These are phyloP conservation scores for Theristus sp. DNA, from an alignment of 2,888 invertebrate species.

Conservation along the genomic window DNA sequence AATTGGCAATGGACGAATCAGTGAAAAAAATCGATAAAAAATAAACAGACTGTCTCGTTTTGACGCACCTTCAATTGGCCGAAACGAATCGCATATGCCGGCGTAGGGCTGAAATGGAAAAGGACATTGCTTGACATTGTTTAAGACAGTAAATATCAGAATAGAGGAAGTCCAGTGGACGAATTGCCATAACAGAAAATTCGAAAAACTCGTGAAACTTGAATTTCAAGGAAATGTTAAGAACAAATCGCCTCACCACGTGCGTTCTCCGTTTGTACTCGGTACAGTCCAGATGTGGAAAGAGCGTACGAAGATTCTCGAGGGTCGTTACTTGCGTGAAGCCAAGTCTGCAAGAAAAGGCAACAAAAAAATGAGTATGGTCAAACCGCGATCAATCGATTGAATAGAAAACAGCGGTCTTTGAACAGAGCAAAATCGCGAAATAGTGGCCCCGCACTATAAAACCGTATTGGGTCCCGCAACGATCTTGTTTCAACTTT, in stretches of 20 bases:
- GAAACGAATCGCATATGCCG: background rate
- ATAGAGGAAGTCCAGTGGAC: too few species aligned
- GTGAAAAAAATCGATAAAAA: background rate
- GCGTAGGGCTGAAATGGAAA: conserved; percentile 3
- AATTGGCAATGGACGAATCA: too few species aligned
- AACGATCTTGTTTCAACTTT: too few species aligned
- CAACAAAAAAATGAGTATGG: background rate
- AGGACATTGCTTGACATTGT: background rate
- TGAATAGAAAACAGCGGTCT: too few species aligned
- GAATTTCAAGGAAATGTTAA: background rate
- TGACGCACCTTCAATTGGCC: conserved; percentile 6
- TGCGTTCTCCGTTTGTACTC: conserved; percentile 32
- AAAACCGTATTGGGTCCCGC: too few species aligned
- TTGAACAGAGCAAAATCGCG: too few species aligned
- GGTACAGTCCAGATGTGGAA: conserved; percentile 44
- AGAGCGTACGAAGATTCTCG: conserved; percentile 40
- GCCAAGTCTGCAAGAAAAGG: conserved; percentile 34
- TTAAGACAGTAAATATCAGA: too few species aligned
- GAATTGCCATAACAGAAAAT: too few species aligned
- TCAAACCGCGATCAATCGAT: too few species aligned
- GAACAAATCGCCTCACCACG: conserved; percentile 6
- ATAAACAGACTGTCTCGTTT: too few species aligned
- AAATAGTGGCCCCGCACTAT: too few species aligned
- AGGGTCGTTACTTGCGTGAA: conserved; percentile 43
- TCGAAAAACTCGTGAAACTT: too few species aligned